A percentile compares a stretch with the other conserved stretches of the same genome.
phyloP scores from a whole-genome alignment of 2,113 vertebrate genomes.

The Nannospalax galili region DNA sequence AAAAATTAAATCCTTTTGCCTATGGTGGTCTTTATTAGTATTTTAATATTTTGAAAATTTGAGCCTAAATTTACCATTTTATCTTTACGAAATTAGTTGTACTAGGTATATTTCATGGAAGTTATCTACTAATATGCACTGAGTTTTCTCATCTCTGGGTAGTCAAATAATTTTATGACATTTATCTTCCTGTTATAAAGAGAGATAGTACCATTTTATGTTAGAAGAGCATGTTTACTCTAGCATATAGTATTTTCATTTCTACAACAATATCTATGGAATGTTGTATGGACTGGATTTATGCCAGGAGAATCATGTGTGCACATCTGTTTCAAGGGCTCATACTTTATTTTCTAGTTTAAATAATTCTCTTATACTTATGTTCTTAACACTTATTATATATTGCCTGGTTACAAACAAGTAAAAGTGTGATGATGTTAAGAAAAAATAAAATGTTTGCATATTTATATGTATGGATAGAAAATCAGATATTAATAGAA shows the following conservation, averaged over 20 bases:
- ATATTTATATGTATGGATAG: background rate
- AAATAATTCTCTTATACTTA: background rate
- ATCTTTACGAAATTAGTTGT: background rate
- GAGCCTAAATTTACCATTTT: background rate
- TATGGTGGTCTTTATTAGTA: background rate
- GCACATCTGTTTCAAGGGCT: background rate
- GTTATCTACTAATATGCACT: background rate
- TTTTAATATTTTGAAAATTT: constrained; percentile 49
- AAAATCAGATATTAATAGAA: background rate
- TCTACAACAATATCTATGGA: background rate
- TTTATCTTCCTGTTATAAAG: background rate
- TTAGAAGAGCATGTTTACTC: background rate
- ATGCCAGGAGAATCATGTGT: background rate
- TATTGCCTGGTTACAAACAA: background rate
- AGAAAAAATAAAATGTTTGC: background rate
- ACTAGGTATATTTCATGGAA: background rate
- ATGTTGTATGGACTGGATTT: background rate
- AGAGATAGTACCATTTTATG: background rate
- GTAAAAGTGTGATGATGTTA: background rate
- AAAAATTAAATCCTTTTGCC: constrained; percentile 3
- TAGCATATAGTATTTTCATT: background rate
- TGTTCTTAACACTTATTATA: background rate
- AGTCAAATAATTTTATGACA: background rate
- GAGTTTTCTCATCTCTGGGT: background rate
- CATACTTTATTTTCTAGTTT: background rate